Base-by-base conservation (phyloP, 2,888 invertebrate species). In the Drosophila lacicola region DNA sequence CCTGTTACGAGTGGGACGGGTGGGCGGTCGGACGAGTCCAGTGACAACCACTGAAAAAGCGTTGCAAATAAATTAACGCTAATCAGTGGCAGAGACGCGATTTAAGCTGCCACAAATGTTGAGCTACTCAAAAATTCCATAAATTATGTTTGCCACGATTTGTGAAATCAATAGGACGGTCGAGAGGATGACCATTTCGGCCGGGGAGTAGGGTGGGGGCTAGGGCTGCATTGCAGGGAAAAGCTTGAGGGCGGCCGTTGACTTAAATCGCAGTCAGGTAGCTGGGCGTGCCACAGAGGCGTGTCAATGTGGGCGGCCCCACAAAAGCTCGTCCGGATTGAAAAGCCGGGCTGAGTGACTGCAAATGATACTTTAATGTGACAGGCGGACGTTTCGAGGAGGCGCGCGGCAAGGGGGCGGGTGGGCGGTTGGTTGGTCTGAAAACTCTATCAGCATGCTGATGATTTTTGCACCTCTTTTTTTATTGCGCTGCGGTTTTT, bases 281-380 rank as follows among this genome's bases (percentile, higher is more conserved):
- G 47, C 21, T 49, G 68, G 46, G 53, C 37, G 68, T 14, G 17
- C 29, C 39, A 42, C 8, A n/a, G 42, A 11, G 71, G 57, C 60
- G 73, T 61, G 49, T 11, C 70, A 57, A 61, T 56, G 55, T 51
- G 71, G 71, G 61, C 56, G 29, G 66, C 29, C 46, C 44, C 46
- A 58, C 34, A 54, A 64, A 45, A 33, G 46, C 61, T 46, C 61
- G 39, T 44, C 44, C 62, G 69, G 60, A 74, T 74, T 74, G 70
- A 62, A 67, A 76, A 63, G 63, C 66, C 62, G 41, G 37, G 67
- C 70, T 76, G 86, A 83, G 78, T 87, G 85, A 87, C 79, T 84
- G 87, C 76, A 83, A 83, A 83, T 84, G 87, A 87, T 83, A 83
- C 87, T 83, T 83, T 83, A 83, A 83, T 83, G 85, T 83, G 87